Base-by-base conservation (phyloP, 2,888 invertebrate species). In the Hirtodrosophila histrioides region DNA sequence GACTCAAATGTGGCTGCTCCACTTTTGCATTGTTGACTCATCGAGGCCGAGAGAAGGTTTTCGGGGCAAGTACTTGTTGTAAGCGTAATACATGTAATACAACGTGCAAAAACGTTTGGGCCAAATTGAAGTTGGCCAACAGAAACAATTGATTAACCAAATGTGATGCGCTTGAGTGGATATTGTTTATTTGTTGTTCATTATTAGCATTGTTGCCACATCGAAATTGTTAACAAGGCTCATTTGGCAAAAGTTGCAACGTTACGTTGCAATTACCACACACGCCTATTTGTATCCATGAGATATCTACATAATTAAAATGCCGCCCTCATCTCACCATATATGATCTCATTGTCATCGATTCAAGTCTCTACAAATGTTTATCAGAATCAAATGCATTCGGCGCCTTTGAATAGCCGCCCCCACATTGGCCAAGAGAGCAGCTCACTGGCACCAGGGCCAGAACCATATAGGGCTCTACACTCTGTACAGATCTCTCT, bases 191-290 rank as follows among this genome's bases (percentile, higher is more conserved):
- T 31, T 63, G 54, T 46, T 46, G 27, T 27, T 27, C n/a, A n/a
- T n/a, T n/a, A n/a, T n/a, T 27, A 5, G 5, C 27, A 24, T 35
- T 40, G 36, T 40, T 49, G 48, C 62, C 44, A 50, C 51, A 54
- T 33, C 48, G 50, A 49, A 77, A 86, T 81, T 86, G 64, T 70
- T 61, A 43, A 50, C 78, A 83, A 83, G 84, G 77, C 80, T 67
- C 69, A 69, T 53, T 65, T 55, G 48, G 9, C 43, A 61, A 36
- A 27, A 36, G 27, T 36, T 23, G 33, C 11, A 44, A 55, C 8
- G 7, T 5, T 31, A 0, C 2, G 46, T 75, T 49, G 68, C 78
- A 55, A 48, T 27, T 10, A 8, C 24, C n/a, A 36, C 11, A 36
- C 10, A 29, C 41, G 40, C 0, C 0, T 31, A 9, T 27, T 3